A percentile compares a stretch with the other conserved stretches of the same genome.
Conservation (phyloP, 2,113 vertebrate genomes). For the Alectura lathami region DNA sequence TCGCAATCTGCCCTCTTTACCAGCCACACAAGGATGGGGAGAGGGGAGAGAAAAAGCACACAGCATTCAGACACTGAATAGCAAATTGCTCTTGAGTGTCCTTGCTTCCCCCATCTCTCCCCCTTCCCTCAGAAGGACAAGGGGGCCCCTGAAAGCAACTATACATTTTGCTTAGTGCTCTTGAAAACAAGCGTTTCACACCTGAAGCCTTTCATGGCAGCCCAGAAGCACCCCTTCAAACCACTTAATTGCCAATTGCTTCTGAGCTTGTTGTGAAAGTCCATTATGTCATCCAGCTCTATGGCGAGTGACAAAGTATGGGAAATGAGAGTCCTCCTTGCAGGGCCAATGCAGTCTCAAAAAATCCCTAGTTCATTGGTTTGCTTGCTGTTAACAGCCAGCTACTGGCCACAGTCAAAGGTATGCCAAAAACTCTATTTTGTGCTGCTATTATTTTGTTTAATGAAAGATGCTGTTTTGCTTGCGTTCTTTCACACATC, state of each 20-base stretch:
- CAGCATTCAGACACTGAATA: constrained; percentile 94
- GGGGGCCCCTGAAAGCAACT: constrained; percentile 95
- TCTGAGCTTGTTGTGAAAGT: constrained; percentile 90
- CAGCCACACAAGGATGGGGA: constrained; percentile 79
- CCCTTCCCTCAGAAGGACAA: constrained; percentile 84
- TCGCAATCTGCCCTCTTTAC: constrained; percentile 86
- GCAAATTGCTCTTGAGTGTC: constrained; percentile 99
- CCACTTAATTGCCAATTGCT: constrained; percentile 99
- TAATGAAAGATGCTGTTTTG: constrained; percentile 54
- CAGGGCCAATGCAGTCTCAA: constrained; percentile 84
- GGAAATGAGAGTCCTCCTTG: constrained; percentile 90
- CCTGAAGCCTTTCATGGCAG: constrained; percentile 97
- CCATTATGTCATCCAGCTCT: constrained; percentile 90
- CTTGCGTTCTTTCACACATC: constrained; percentile 12
- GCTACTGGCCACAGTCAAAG: constrained; percentile 66
- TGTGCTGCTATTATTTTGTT: constrained; percentile 17
- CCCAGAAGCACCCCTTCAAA: constrained; percentile 97
- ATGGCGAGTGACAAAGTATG: constrained; percentile 91
- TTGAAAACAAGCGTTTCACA: constrained; percentile 99
- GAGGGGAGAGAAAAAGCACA: constrained; percentile 80
- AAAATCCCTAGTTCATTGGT: constrained; percentile 86
- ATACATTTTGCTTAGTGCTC: constrained; percentile 96
- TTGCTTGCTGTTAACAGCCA: constrained; percentile 83
- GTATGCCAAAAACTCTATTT: constrained; percentile 54
- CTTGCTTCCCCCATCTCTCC: constrained; percentile 82